A percentile compares a stretch with the other conserved stretches of the same genome.
Conservation (phyloP, 2,888 invertebrate genomes). For the Ornithoptera priamus region DNA sequence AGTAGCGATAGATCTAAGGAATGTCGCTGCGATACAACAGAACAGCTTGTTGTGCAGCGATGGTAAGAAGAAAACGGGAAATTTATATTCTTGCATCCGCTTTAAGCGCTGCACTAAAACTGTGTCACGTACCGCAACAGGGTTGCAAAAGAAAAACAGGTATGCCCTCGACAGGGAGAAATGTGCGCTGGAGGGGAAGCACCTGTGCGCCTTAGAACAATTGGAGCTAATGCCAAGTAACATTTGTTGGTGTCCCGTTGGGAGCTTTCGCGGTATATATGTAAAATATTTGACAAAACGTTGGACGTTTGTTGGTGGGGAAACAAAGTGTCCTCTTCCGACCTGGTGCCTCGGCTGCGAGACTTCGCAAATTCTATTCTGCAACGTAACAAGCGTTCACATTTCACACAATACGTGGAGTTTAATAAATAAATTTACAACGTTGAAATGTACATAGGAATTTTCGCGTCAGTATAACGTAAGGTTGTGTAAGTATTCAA, state of each 20-base stretch:
- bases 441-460: background rate
- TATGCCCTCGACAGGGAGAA: conserved; percentile 55
- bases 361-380: conserved; percentile 17
- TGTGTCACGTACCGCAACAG: conserved; percentile 29
- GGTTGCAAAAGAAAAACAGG: conserved; percentile 44
- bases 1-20: too few relatives aligned
- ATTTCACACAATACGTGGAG: background rate
- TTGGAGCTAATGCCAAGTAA: conserved; percentile 28
- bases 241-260: conserved; percentile 38
- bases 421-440: background rate
- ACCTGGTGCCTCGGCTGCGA: conserved; percentile 4
- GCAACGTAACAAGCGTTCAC: background rate
- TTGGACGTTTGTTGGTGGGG: conserved; percentile 23
- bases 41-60: conserved; percentile 2
- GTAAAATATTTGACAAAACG: conserved; percentile 39
- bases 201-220: conserved; percentile 47
- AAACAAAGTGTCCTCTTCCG: conserved; percentile 13
- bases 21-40: background rate
- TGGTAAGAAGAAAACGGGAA: conserved; percentile 51
- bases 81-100: conserved; percentile 55
- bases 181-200: conserved; percentile 45
- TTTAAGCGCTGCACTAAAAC: conserved; percentile 50
- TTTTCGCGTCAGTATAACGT: background rate
- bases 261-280: conserved; percentile 30
- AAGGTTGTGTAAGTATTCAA: background rate